Evolutionary conservation across 2,888 invertebrate genomes (phyloP).

Genomic region (Cantharis nigra): DNA sequence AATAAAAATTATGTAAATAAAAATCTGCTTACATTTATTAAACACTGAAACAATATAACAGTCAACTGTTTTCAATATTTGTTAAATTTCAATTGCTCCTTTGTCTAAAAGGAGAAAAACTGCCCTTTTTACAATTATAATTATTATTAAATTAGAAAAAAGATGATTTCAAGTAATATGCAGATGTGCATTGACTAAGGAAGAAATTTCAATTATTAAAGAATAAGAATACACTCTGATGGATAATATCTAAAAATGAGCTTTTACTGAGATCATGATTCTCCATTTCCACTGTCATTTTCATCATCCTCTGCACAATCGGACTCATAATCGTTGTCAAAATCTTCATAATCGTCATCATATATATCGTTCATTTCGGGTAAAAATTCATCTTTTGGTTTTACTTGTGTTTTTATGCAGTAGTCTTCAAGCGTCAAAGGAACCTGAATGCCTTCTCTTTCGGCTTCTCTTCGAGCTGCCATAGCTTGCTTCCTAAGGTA

Average conservation of each 20-base stretch:
- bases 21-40: background rate
- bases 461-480: conserved; percentile 92
- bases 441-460: conserved; percentile 94
- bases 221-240: conserved; percentile 19
- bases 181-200: background rate
- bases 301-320: conserved; percentile 80
- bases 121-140: background rate
- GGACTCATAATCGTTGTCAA: conserved; percentile 70
- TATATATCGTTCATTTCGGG: conserved; percentile 95
- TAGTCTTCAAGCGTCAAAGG: conserved; percentile 98
- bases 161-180: background rate
- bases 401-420: conserved; percentile 91
- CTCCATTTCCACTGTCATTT: conserved; percentile 91
- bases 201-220: conserved; percentile 1
- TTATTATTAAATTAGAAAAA: background rate
- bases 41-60: background rate
- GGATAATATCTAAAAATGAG: conserved; percentile 13
- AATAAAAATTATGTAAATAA: background rate
- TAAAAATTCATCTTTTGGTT: conserved; percentile 77
- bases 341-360: conserved; percentile 87
- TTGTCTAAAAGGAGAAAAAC: background rate
- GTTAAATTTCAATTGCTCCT: background rate
- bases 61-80: background rate
- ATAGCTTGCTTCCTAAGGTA: conserved; percentile 89
- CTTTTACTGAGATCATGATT: conserved; percentile 70